A percentile compares a stretch with the other conserved stretches of the same genome.
Evolutionary conservation across 1,140 invertebrate species (phyloP).

Genomic region (Hormaphis cornu): DNA sequence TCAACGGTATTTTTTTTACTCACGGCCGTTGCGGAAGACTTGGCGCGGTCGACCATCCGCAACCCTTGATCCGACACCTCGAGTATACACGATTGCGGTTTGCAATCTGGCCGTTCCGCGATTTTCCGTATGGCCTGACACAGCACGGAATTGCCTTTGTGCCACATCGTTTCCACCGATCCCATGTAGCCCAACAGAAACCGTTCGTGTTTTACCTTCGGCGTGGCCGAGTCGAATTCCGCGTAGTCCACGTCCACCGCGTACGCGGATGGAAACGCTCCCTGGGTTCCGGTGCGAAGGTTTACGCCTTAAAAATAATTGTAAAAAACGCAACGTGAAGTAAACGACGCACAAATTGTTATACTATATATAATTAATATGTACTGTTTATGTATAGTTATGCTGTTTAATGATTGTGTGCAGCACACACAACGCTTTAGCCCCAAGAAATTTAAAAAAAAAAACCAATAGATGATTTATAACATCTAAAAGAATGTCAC

Average conservation of each 20-base stretch:
- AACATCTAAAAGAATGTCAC: no score
- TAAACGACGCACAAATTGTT: no score
- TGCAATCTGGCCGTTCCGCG: conserved; percentile 54
- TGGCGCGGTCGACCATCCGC: conserved; percentile 82
- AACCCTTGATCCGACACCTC: conserved; percentile 93
- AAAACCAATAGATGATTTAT: no score
- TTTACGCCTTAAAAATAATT: conserved; percentile 83
- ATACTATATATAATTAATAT: no score
- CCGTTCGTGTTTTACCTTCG: conserved; percentile 74
- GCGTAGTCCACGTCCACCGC: conserved; percentile 92
- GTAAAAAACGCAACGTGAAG: conserved; percentile 20
- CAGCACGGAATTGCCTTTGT: conserved; percentile 84
- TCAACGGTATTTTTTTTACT: background rate
- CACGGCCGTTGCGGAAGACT: conserved; percentile 41
- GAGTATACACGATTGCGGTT: conserved; percentile 69
- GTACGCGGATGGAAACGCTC: conserved; percentile 93
- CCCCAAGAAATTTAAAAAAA: no score
- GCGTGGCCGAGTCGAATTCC: conserved; percentile 77
- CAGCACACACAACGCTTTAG: no score
- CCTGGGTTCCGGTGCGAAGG: conserved; percentile 78
- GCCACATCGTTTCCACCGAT: conserved; percentile 85
- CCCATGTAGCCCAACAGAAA: conserved; percentile 91
- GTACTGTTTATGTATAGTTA: no score
- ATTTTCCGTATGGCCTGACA: conserved; percentile 78
- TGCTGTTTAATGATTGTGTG: no score